These are phyloP conservation scores for Drosophila orena DNA, from an alignment of 1,140 invertebrate species.

Conservation along the genomic window DNA sequence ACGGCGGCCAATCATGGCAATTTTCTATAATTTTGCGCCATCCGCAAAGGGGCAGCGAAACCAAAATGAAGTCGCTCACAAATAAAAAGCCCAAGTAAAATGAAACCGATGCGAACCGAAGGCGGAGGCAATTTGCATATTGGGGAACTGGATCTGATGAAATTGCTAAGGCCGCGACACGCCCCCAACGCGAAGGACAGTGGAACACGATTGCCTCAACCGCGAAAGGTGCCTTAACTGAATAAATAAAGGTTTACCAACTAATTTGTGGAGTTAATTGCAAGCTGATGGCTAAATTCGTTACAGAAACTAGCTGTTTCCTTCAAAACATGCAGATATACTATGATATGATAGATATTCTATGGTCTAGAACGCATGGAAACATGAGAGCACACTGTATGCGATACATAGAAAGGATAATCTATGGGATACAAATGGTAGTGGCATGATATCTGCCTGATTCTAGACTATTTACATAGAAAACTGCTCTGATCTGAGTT, in stretches of 20 bases:
- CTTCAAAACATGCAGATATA: no score
- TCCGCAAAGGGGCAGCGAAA: slow-evolving; percentile 40
- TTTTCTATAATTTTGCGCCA: slow-evolving; percentile 82
- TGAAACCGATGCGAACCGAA: slow-evolving; percentile 35
- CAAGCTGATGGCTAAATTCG: no score
- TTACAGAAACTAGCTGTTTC: no score
- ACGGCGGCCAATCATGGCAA: slow-evolving; percentile 75
- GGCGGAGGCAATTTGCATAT: slow-evolving; percentile 75
- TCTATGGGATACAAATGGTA: no score
- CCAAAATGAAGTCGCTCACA: slow-evolving; percentile 75
- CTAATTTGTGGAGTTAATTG: not conserved
- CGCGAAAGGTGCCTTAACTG: not conserved
- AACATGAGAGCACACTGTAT: no score
- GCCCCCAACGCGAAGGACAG: slow-evolving; percentile 38
- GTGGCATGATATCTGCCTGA: no score
- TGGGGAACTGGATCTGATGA: slow-evolving; percentile 65
- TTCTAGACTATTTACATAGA: no score
- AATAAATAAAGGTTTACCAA: not conserved
- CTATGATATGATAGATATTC: no score
- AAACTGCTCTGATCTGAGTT: no score
- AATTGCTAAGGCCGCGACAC: slow-evolving; percentile 65
- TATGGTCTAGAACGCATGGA: no score
- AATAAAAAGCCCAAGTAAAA: slow-evolving; percentile 54
- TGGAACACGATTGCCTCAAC: not conserved
- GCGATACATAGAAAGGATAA: no score